Evolutionary conservation across 2,113 vertebrate genomes (phyloP).

Genomic region (Gavialis gangeticus): DNA sequence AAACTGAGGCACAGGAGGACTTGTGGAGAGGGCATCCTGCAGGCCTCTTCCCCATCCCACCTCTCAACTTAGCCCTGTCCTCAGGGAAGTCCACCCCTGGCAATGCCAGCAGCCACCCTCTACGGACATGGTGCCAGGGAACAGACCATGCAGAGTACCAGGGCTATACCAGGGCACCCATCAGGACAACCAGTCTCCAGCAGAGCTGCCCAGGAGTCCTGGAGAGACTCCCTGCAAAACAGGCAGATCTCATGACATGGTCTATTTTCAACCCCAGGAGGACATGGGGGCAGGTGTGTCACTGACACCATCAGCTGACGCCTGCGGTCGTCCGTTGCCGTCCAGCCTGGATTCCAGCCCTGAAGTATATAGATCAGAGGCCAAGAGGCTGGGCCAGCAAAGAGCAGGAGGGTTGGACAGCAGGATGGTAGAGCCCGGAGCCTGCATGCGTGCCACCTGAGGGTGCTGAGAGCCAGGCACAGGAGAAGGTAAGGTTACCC

Average conservation of each 20-base stretch:
- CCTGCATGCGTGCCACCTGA: too few species aligned
- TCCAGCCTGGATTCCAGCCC: background rate
- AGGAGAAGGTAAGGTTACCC: too few species aligned
- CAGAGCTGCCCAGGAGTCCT: background rate
- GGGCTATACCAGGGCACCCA: background rate
- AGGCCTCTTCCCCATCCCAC: background rate
- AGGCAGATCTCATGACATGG: background rate
- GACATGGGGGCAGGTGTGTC: fast-evolving
- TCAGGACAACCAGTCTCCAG: background rate
- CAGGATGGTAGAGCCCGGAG: too few species aligned
- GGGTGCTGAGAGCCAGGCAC: too few species aligned
- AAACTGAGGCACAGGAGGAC: background rate
- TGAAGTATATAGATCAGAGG: background rate
- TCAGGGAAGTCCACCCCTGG: too few species aligned
- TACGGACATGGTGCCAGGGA: too few species aligned
- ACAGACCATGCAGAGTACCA: too few species aligned
- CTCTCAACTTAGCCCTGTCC: background rate
- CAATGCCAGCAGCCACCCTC: too few species aligned
- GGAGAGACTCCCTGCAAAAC: background rate
- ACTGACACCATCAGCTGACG: background rate
- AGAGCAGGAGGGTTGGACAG: background rate
- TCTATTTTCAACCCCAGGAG: background rate
- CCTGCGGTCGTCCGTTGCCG: background rate
- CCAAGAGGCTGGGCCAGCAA: background rate
- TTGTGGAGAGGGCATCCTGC: background rate